Evolutionary conservation across 2,113 vertebrate genomes (phyloP).

Genomic region (Zosterops borbonicus): DNA sequence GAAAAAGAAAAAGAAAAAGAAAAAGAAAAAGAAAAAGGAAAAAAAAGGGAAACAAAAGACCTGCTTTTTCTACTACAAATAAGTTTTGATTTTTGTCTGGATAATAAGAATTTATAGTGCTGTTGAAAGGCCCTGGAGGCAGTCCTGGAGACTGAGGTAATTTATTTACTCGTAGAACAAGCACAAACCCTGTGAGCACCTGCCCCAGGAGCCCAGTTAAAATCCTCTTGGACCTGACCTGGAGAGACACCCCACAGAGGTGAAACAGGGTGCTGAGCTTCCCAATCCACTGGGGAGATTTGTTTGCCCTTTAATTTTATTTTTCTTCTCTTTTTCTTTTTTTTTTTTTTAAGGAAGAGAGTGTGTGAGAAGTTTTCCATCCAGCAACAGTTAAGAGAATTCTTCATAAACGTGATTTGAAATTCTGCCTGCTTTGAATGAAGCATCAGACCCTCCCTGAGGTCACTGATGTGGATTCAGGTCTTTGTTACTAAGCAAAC

Average conservation of each 20-base stretch:
- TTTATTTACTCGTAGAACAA: background rate
- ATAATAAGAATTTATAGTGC: conserved; percentile 9
- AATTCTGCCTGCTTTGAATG: background rate
- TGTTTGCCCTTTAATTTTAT: background rate
- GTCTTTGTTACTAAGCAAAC: background rate
- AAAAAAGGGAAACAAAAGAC: background rate
- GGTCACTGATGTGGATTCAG: background rate
- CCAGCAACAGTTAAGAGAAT: background rate
- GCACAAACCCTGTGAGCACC: background rate
- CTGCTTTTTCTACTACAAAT: background rate
- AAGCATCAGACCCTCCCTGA: background rate
- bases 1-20: too few relatives aligned
- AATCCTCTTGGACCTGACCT: background rate
- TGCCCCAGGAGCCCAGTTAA: background rate
- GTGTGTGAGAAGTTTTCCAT: background rate
- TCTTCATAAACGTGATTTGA: background rate
- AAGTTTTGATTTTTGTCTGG: conserved; percentile 12
- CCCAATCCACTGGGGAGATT: background rate
- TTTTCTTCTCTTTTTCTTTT: accelerated
- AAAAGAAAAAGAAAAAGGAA: too few relatives aligned
- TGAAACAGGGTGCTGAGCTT: background rate
- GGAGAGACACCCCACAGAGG: background rate
- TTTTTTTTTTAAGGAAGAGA: background rate
- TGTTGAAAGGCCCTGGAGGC: conserved; percentile 31
- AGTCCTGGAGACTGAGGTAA: background rate